Conservation (phyloP, 2,888 invertebrate genomes). For the Drosophila pegasa region DNA sequence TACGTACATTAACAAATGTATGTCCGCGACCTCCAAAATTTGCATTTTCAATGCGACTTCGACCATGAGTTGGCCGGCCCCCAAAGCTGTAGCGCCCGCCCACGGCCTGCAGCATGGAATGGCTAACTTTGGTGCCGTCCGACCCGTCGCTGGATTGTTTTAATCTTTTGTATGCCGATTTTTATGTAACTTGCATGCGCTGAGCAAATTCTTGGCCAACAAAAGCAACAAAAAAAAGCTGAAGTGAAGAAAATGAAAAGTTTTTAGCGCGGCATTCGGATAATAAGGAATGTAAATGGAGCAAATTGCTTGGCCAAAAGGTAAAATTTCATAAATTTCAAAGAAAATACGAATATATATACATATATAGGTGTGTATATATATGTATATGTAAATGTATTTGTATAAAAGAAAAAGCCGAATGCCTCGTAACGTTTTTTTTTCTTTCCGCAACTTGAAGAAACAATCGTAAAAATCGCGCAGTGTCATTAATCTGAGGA, state of each 20-base stretch:
- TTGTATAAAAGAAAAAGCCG: conserved; percentile 9
- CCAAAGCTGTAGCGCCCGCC: no score
- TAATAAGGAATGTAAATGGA: conserved; percentile 81
- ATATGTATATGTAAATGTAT: neutral
- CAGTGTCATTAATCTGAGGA: conserved; percentile 75
- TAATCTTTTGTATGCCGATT: conserved; percentile 57
- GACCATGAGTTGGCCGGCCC: neutral
- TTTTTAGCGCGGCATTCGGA: conserved; percentile 63
- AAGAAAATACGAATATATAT: conserved; percentile 2
- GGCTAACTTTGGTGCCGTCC: conserved; percentile 43
- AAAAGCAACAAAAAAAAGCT: conserved; percentile 31
- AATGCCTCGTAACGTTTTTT: conserved; percentile 46
- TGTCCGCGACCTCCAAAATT: conserved; percentile 55
- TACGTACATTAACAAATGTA: no score
- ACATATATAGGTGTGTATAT: neutral
- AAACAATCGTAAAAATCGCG: conserved; percentile 76
- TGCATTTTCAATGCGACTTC: conserved; percentile 40
- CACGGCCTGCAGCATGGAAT: no score
- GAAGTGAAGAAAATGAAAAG: conserved; percentile 29
- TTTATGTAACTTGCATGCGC: conserved; percentile 56
- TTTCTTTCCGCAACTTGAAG: conserved; percentile 55
- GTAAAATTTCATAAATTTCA: conserved; percentile 78
- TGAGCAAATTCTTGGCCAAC: conserved; percentile 63
- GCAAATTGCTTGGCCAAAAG: conserved; percentile 78
- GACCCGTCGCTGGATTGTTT: conserved; percentile 20